Percentiles rank a stretch among this genome's conserved stretches.
Conservation (phyloP, 53 echinoderm and acorn worm species). For the Antedon mediterranea region DNA sequence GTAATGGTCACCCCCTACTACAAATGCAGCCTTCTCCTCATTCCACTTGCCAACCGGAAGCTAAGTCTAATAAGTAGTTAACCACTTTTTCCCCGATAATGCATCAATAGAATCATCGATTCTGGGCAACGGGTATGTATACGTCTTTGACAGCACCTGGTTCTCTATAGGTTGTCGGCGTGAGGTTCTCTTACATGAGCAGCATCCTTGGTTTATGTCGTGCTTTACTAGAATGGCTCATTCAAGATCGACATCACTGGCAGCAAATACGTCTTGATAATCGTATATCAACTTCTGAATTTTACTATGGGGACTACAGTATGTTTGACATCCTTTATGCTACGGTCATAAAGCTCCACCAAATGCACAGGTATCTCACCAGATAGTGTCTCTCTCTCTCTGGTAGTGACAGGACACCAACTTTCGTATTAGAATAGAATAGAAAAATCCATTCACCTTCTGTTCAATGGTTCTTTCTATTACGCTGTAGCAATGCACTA, state of each 20-base stretch:
- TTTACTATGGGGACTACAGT: slow-evolving; percentile 5
- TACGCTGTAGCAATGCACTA: too few relatives aligned
- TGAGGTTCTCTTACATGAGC: slow-evolving; percentile 26
- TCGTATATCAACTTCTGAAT: slow-evolving; percentile 13
- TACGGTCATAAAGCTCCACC: not conserved
- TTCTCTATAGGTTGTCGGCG: slow-evolving; percentile 12
- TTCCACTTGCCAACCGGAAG: slow-evolving; percentile 50
- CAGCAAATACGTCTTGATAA: slow-evolving; percentile 34
- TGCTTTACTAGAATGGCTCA: slow-evolving; percentile 38
- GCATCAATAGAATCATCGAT: slow-evolving; percentile 49
- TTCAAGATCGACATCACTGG: slow-evolving; percentile 32
- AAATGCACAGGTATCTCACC: not conserved
- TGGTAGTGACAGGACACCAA: not conserved
- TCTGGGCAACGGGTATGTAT: slow-evolving; percentile 45
- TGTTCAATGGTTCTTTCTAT: not conserved
- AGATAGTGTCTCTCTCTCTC: not conserved
- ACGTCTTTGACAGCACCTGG: slow-evolving; percentile 43
- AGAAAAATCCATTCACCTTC: not conserved
- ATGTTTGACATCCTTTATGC: not conserved
- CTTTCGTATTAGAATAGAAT: not conserved
- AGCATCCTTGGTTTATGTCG: slow-evolving; percentile 11
- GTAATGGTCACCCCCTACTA: slow-evolving; percentile 33
- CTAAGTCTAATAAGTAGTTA: slow-evolving; percentile 39
- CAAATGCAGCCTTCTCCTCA: slow-evolving; percentile 32
- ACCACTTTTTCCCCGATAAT: slow-evolving; percentile 29